Conservation (phyloP, 2,797 vertebrate species). For the Diglossa cyanea region DNA sequence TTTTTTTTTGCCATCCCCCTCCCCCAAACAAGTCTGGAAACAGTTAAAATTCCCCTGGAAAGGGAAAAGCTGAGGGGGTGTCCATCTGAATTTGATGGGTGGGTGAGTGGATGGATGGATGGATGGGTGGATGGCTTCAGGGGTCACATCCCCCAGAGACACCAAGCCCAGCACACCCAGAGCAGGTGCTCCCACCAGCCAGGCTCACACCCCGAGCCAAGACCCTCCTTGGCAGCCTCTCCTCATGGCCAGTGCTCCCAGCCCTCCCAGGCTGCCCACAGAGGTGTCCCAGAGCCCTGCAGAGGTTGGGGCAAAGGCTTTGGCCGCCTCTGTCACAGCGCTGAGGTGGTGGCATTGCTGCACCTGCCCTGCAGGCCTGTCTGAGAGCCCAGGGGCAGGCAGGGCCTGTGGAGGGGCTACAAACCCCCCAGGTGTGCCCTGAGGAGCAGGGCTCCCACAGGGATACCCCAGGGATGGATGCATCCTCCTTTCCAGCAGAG, state of each 20-base stretch:
- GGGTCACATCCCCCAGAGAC: neutral
- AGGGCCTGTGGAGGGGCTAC: neutral
- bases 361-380: neutral
- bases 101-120: too few relatives aligned
- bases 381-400: accelerated
- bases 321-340: accelerated
- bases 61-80: too few relatives aligned
- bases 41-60: too few relatives aligned
- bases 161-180: neutral
- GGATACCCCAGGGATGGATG: neutral
- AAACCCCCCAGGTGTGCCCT: neutral
- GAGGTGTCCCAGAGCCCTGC: neutral
- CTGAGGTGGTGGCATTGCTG: neutral
- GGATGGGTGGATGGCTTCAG: neutral
- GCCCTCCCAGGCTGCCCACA: neutral
- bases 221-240: neutral
- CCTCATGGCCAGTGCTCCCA: neutral
- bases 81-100: too few relatives aligned
- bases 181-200: neutral
- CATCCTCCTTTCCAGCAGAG: too few relatives aligned
- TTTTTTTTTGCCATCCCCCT: too few relatives aligned
- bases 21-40: too few relatives aligned
- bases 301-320: neutral
- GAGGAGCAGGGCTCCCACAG: neutral
- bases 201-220: neutral